Base-by-base conservation (phyloP, 2,888 invertebrate genomes). In the Cryptus armator region DNA sequence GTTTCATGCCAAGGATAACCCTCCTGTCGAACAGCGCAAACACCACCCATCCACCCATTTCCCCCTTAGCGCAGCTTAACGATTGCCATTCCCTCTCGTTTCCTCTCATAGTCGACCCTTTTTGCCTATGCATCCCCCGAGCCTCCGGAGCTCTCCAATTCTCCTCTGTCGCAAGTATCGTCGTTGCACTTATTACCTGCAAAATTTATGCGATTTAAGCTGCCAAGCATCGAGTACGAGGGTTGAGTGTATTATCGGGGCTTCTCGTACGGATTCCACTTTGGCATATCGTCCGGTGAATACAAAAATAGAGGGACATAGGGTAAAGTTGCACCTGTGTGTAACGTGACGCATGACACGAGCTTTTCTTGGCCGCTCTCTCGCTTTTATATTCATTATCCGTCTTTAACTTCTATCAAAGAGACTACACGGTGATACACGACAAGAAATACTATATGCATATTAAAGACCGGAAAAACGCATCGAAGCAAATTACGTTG, bases 181-280 rank as follows among this genome's bases (percentile, higher is more conserved):
- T 51, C 48, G 71, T 19, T 64, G 79, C 71, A 80, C 79, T 80
- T 80, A 64, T 72, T 72, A 29, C 51, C 71, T 74, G 67, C n/a
- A 74, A 74, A 80, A 56, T 43, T 74, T 59, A 64, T 75, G 74
- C 67, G 56, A 80, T 53, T 44, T 24, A 14, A 24, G 66, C 44
- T 68, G 59, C 12, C 62, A 24, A 79, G 68, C 44, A 62, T 53
- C 68, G 46, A 43, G 56, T 56, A 56, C 71, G 46, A 16, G 24
- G 14, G 59, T 32, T 16, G 32, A 44, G 53, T 19, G 43, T 66
- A 72, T 66, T 53, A 72, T 71, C 66, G n/a, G 51, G 44, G n/a
- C 64, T n/a, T 64, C 32, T 14, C 16, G 37, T 37, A 14, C 59
- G 14, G 16, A 24, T 12, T 66, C 53, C 64, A 48, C 68, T 64